Evolutionary conservation across 2,888 invertebrate species (phyloP), one percentile per base, ranked within the genome.

Genomic region (Poecilus cupreus): DNA sequence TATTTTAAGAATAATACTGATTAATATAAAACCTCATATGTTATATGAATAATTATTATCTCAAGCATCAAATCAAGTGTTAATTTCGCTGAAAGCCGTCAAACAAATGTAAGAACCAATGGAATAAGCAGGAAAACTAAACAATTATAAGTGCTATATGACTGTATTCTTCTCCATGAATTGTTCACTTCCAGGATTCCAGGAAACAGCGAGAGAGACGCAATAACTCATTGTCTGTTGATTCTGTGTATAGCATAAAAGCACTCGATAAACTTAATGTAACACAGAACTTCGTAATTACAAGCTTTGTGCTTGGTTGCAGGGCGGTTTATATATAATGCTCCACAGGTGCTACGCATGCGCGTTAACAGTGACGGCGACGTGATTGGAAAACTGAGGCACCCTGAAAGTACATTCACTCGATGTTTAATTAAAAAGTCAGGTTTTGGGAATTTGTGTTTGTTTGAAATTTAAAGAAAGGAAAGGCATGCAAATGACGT

Each of bases 221-320:
- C 26, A 37, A 68, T 68, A 37, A 18, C 37, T 32, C 74, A 74
- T 76, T 76, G 51, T 76, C 26, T 32, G 76, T 37, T 76, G 26
- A 37, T 76, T 76, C 57, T 37, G 20, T 43, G 8, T 32, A 43
- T n/a, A 32, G 54, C 57, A 76, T 51, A 76, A 76, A 75, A 76
- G 76, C 57, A 54, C 37, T 76, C 57, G 76, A 57, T 76, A 76
- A 76, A 76, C 75, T 76, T 54, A 54, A 76, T 76, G 54, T 76
- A 54, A 76, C 54, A 18, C 75, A 76, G 20, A 76, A 76, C 57
- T 75, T 75, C 18, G 18, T 76, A 76, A 76, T 76, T 76, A 76
- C 20, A 5, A 57, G 39, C 37, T 76, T 76, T 54, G 57, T 76
- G 39, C 57, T 76, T 37, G 37, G 18, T 26, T 76, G 54, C 26